These are phyloP conservation scores for Sylvia borin DNA, from an alignment of 2,797 vertebrate genomes.

Conservation along the genomic window DNA sequence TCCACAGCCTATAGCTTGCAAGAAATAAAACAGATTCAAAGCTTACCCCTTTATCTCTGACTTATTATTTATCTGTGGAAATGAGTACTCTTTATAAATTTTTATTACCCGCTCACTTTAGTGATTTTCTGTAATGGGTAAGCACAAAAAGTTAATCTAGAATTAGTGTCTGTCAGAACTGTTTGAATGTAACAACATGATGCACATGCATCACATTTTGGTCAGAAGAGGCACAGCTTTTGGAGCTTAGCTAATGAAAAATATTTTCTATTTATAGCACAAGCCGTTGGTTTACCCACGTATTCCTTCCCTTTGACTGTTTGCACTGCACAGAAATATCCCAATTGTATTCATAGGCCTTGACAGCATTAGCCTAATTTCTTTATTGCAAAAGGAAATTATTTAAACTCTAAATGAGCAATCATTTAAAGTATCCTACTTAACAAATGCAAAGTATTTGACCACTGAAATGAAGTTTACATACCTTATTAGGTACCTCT, in stretches of 20 bases:
- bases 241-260: background rate
- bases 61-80: background rate
- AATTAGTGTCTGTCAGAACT: background rate
- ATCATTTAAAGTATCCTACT: background rate
- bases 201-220: background rate
- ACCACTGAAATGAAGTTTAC: background rate
- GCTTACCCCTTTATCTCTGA: background rate
- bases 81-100: background rate
- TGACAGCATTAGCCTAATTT: background rate
- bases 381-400: background rate
- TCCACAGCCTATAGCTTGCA: background rate
- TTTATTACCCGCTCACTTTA: background rate
- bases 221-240: background rate
- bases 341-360: background rate
- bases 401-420: background rate
- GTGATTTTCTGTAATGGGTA: background rate
- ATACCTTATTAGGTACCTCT: background rate
- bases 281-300: background rate
- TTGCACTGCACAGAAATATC: background rate
- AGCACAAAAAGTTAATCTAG: background rate
- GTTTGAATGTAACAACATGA: accelerated
- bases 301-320: background rate
- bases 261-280: background rate
- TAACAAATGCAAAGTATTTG: background rate
- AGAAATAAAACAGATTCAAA: background rate